Evolutionary conservation across 2,888 invertebrate species (phyloP).

Genomic region (Nycteola revayana): DNA sequence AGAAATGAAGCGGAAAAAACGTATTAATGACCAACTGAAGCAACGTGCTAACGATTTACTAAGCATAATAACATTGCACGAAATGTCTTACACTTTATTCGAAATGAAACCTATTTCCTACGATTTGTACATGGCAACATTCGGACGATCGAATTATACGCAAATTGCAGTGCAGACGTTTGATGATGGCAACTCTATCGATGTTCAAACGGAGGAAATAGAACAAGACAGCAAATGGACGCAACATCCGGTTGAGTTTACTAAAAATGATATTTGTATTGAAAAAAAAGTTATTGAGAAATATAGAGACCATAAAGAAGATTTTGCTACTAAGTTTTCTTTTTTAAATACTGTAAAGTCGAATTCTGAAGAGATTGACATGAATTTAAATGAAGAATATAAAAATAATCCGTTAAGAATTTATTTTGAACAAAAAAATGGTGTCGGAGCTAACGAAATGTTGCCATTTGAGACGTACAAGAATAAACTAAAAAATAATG

Average conservation of each 20-base stretch:
- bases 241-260: slow-evolving; percentile 67
- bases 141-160: slow-evolving; percentile 62
- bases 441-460: slow-evolving; percentile 56
- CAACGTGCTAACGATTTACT: slow-evolving; percentile 66
- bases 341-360: slow-evolving; percentile 39
- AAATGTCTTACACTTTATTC: slow-evolving; percentile 66
- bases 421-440: slow-evolving; percentile 71
- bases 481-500: slow-evolving; percentile 51
- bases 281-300: slow-evolving; percentile 25
- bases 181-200: slow-evolving; percentile 65
- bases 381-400: slow-evolving; percentile 45
- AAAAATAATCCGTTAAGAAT: slow-evolving; percentile 57
- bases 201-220: slow-evolving; percentile 67
- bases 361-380: slow-evolving; percentile 25
- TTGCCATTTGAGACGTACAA: slow-evolving; percentile 58
- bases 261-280: slow-evolving; percentile 50
- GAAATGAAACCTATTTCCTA: slow-evolving; percentile 78
- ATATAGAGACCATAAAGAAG: slow-evolving; percentile 40
- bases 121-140: slow-evolving; percentile 71
- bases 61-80: slow-evolving; percentile 67
- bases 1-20: slow-evolving; percentile 53
- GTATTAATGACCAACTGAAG: slow-evolving; percentile 48
- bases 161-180: slow-evolving; percentile 69
- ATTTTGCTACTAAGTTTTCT: slow-evolving; percentile 53
- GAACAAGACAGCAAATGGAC: slow-evolving; percentile 60